Evolutionary conservation across 2,888 invertebrate genomes (phyloP).

Genomic region (Eilema sororculum): DNA sequence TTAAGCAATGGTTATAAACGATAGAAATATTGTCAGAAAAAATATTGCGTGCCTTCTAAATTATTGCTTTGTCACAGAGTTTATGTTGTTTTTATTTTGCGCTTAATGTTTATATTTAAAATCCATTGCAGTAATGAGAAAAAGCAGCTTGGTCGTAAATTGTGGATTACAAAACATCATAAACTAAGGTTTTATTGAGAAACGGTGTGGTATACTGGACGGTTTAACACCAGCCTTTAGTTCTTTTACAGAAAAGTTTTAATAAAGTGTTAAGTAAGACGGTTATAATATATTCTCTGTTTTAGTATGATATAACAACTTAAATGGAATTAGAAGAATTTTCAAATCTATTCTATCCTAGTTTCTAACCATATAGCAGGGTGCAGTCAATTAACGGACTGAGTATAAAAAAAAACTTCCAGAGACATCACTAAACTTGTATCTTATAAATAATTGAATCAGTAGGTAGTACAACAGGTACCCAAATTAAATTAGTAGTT

Average conservation of each 20-base stretch:
- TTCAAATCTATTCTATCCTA: too few species aligned
- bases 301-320: background rate
- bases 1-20: slow-evolving; percentile 48
- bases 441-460: too few species aligned
- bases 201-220: slow-evolving; percentile 7
- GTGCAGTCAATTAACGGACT: too few species aligned
- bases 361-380: too few species aligned
- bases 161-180: slow-evolving; percentile 14
- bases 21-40: slow-evolving; percentile 61
- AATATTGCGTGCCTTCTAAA: slow-evolving; percentile 63
- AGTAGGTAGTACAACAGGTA: too few species aligned
- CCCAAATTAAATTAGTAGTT: too few species aligned
- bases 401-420: too few species aligned
- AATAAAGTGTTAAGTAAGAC: background rate
- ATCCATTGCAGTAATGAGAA: slow-evolving; percentile 38
- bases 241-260: background rate
- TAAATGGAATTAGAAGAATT: too few species aligned
- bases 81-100: slow-evolving; percentile 50
- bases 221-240: background rate
- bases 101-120: slow-evolving; percentile 45
- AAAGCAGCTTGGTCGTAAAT: slow-evolving; percentile 22
- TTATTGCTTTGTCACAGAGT: slow-evolving; percentile 58
- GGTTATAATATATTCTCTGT: too few species aligned
- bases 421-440: too few species aligned
- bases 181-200: slow-evolving; percentile 22